Base-by-base conservation (phyloP, 2,797 vertebrate genomes). In the Hypotaenidia okinawae region DNA sequence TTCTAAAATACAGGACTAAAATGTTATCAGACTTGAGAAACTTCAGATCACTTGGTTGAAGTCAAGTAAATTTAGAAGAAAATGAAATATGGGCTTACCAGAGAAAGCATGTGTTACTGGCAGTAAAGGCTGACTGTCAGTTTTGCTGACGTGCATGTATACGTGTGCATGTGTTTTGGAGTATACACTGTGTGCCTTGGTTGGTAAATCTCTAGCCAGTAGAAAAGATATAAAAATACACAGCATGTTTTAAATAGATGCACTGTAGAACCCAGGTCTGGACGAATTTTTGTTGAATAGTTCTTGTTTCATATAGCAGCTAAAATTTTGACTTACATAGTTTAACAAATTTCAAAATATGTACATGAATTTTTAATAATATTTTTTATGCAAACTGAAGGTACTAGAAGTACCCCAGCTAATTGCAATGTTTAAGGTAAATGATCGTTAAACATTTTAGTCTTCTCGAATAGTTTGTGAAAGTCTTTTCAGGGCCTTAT, bases 291-390 rank as follows among this genome's bases (percentile, higher is more conserved):
- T 84, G 75, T 84, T 87, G 41, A 94, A 58, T 62, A 76, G 88
- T 87, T 87, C 78, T 73, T 68, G 11, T 92, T 79, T 86, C 92
- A 70, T 30, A 88, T 30, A 88, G 74, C 72, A 37, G 27, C 92
- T 88, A 66, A 79, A 22, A 62, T 81, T 58, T 18, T 94, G 84
- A 92, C 37, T 92, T 91, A 75, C 24, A 63, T 22, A 92, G 63
- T 25, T 92, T 81, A 90, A 95, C 39, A 96, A 97, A 4, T 90
- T 97, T 80, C 70, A 90, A 47, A 54, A 76, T 63, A 18, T 89
- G 16, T 73, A 49, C 51, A 16, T 64, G 45, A 33, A 17, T 49
- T 45, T 45, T 83, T 18, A 43, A 43, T 45, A 18, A 18, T 84
- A 84, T 92, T 94, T 95, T 74, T 30, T 45, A 32, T 75, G 49